Evolutionary conservation across 2,797 vertebrate species (phyloP).

Genomic region (Hyperoplus lanceolatus): DNA sequence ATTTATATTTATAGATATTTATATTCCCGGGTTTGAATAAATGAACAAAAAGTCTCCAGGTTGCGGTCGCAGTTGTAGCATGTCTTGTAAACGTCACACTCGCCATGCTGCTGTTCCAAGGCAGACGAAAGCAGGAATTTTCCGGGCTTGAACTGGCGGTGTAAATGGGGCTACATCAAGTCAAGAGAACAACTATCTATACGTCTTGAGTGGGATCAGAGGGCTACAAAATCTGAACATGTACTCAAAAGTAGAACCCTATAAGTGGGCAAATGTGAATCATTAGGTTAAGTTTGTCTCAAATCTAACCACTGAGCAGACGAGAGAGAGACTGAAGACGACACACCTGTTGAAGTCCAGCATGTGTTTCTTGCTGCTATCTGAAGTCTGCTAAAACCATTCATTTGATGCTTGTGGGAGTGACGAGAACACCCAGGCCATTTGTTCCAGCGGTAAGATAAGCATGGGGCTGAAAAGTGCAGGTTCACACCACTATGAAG

Average conservation of each 20-base stretch:
- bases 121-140: too few species aligned
- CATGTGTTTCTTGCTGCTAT: background rate
- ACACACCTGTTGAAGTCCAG: background rate
- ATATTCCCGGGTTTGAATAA: too few species aligned
- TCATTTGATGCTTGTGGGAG: background rate
- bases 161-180: background rate
- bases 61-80: too few species aligned
- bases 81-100: too few species aligned
- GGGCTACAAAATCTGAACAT: too few species aligned
- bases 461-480: background rate
- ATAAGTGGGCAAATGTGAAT: background rate
- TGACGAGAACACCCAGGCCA: background rate
- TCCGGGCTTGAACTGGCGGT: too few species aligned
- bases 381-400: constrained; percentile 18
- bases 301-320: constrained; percentile 1
- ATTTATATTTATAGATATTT: too few species aligned
- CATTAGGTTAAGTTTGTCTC: background rate
- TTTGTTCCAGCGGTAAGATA: background rate
- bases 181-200: background rate
- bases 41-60: too few species aligned
- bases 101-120: too few species aligned
- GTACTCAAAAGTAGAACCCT: background rate
- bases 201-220: background rate
- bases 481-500: background rate
- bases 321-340: background rate